Evolutionary conservation across 2,113 vertebrate genomes (phyloP).

Genomic region (Otocyon megalotis): DNA sequence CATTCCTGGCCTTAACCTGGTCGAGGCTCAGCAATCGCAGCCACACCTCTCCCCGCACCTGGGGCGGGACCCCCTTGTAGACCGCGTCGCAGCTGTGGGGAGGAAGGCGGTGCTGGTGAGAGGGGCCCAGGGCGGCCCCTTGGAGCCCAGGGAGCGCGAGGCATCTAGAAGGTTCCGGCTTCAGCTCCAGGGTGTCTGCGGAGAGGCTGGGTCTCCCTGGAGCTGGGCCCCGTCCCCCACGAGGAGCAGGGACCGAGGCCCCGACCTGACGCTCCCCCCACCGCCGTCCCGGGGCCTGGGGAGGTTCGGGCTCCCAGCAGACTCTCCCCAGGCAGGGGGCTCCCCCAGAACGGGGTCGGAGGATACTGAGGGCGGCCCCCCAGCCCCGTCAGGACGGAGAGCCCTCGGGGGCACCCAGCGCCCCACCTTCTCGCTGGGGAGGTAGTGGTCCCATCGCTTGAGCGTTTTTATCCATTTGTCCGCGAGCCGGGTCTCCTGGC

Average conservation of each 20-base stretch:
- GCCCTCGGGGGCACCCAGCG: too few species aligned
- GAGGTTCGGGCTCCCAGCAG: not conserved
- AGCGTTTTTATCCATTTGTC: not conserved
- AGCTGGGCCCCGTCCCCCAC: not conserved
- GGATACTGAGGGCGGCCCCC: not conserved
- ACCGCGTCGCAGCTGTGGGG: too few species aligned
- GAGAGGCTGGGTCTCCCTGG: not conserved
- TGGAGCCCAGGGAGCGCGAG: not conserved
- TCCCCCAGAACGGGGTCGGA: too few species aligned
- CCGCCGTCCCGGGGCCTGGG: too few species aligned
- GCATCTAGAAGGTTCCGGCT: not conserved
- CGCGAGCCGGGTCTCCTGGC: not conserved
- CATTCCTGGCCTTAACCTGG: fast-evolving
- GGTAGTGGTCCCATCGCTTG: too few species aligned
- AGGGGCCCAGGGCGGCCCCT: fast-evolving
- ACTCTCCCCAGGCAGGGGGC: not conserved
- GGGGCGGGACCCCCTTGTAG: not conserved
- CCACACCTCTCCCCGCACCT: not conserved
- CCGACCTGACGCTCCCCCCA: not conserved
- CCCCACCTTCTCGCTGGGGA: not conserved
- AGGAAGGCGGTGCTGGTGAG: too few species aligned
- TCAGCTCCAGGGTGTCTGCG: not conserved
- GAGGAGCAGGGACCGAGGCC: not conserved
- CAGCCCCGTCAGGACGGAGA: fast-evolving
- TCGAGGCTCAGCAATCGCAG: not conserved